Percentiles rank a stretch among this genome's conserved stretches.
These are phyloP conservation scores for Tenrec ecaudatus DNA, from an alignment of 2,113 vertebrate species.

Conservation along the genomic window DNA sequence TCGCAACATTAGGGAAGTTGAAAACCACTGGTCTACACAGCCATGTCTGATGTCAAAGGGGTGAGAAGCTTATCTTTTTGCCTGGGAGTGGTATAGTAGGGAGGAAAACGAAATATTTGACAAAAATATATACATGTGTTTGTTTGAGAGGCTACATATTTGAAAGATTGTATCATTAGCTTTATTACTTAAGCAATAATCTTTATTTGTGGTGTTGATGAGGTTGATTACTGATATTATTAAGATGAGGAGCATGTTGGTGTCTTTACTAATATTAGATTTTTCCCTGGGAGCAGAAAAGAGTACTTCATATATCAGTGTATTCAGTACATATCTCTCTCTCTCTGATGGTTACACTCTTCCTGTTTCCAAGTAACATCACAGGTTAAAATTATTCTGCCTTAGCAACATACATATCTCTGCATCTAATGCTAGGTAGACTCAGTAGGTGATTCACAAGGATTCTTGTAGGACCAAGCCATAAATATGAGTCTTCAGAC, in stretches of 20 bases:
- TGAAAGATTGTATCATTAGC: neutral
- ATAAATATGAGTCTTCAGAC: too few relatives aligned
- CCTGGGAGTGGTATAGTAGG: neutral
- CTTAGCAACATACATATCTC: neutral
- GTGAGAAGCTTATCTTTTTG: neutral
- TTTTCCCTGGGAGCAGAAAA: too few relatives aligned
- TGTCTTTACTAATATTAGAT: neutral
- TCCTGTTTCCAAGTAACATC: neutral
- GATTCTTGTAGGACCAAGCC: neutral
- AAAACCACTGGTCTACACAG: neutral
- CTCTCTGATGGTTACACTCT: neutral
- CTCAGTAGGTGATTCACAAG: neutral
- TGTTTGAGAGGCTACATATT: neutral
- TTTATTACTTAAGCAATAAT: neutral
- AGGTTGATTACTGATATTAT: neutral
- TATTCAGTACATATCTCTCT: neutral
- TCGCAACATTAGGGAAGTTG: too few relatives aligned
- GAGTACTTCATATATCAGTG: neutral
- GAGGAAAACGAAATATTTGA: neutral
- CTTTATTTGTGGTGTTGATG: neutral
- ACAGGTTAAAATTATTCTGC: neutral
- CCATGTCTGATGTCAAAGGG: neutral
- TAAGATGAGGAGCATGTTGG: neutral
- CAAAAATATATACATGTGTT: neutral
- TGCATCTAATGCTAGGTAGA: neutral